A percentile compares a stretch with the other conserved stretches of the same genome.
Evolutionary conservation across 2,888 invertebrate genomes (phyloP).

Genomic region (Lathronympha strigana): DNA sequence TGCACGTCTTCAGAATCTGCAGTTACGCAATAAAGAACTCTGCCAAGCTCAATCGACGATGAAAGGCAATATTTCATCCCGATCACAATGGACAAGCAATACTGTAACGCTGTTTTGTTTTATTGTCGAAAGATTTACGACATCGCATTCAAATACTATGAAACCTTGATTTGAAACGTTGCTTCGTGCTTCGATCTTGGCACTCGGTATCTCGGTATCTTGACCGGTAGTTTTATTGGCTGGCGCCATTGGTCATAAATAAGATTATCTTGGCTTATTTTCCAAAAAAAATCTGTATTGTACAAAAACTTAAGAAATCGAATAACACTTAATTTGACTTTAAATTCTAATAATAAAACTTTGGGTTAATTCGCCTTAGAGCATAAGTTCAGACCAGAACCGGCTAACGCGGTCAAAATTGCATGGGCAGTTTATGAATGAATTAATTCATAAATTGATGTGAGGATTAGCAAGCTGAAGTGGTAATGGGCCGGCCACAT

Average conservation of each 20-base stretch:
- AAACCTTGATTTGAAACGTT: conserved; percentile 40
- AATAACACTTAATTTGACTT: too few species aligned
- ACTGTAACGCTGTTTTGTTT: conserved; percentile 36
- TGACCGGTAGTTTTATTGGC: conserved; percentile 25
- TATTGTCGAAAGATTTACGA: conserved; percentile 38
- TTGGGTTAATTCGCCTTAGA: too few species aligned
- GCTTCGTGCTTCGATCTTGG: conserved; percentile 31
- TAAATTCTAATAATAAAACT: too few species aligned
- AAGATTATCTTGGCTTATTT: background rate
- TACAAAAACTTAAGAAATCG: too few species aligned
- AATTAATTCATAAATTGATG: too few species aligned
- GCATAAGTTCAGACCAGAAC: too few species aligned
- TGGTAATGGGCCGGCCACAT: too few species aligned
- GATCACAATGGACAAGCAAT: conserved; percentile 44
- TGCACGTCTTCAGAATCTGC: background rate
- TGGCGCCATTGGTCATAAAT: conserved; percentile 9
- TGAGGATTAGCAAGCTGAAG: too few species aligned
- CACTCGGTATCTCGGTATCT: conserved; percentile 16
- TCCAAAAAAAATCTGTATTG: too few species aligned
- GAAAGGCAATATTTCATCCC: conserved; percentile 52
- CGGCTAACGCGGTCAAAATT: too few species aligned
- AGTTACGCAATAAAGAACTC: conserved; percentile 8
- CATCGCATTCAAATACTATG: conserved; percentile 38
- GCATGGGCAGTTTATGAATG: too few species aligned
- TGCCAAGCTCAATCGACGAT: conserved; percentile 45